These are phyloP conservation scores for Pollenia amentaria DNA, from an alignment of 2,888 invertebrate genomes.

Conservation along the genomic window DNA sequence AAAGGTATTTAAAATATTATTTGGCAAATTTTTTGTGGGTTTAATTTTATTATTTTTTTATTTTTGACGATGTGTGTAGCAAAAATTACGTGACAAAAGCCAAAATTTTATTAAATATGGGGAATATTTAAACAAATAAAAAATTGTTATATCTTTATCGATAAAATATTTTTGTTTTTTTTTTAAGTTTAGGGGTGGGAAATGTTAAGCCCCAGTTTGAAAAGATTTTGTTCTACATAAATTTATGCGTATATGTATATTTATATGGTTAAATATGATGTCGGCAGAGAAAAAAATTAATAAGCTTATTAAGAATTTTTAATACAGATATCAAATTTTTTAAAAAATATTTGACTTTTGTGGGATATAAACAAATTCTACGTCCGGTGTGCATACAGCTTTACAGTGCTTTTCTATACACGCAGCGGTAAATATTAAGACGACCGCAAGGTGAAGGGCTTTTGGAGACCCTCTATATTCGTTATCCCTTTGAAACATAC, in stretches of 20 bases:
- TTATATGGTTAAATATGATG: background rate
- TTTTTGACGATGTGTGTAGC: background rate
- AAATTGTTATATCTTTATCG: background rate
- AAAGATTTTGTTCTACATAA: background rate
- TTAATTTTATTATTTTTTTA: constrained; percentile 14
- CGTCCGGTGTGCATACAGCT: too few relatives aligned
- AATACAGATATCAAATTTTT: too few relatives aligned
- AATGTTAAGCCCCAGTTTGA: too few relatives aligned
- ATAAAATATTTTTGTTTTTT: background rate
- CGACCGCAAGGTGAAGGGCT: too few relatives aligned
- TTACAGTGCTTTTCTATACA: too few relatives aligned
- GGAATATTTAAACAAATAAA: constrained; percentile 21
- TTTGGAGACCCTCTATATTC: too few relatives aligned
- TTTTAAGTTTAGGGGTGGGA: background rate
- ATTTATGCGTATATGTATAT: background rate
- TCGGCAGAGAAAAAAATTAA: background rate
- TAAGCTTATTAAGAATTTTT: too few relatives aligned
- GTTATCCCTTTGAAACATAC: too few relatives aligned
- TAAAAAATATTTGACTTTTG: too few relatives aligned
- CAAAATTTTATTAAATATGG: constrained; percentile 27
- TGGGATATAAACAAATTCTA: too few relatives aligned
- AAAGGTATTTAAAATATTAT: constrained; percentile 36
- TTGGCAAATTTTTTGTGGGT: constrained; percentile 28
- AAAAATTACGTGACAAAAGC: constrained; percentile 62
- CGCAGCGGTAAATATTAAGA: too few relatives aligned